phyloP scores from a whole-genome alignment of 2,888 invertebrate genomes.

The Anthrax anthrax region DNA sequence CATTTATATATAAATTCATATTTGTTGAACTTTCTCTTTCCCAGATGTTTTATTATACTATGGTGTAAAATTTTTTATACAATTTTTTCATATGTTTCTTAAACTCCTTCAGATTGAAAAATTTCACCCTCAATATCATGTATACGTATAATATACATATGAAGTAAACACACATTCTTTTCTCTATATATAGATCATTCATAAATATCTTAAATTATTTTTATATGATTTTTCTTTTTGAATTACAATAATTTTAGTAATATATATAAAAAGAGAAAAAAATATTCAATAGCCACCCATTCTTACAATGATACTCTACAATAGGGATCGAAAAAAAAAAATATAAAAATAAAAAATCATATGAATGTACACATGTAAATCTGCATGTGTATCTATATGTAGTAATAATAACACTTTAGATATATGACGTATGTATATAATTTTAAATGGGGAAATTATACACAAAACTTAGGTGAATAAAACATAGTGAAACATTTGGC shows the following conservation, averaged over 20 bases:
- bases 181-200: too few relatives aligned
- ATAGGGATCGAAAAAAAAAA: too few relatives aligned
- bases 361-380: too few relatives aligned
- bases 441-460: constrained; percentile 11
- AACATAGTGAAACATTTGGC: constrained; percentile 28
- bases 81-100: too few relatives aligned
- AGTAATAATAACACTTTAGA: too few relatives aligned
- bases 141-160: too few relatives aligned
- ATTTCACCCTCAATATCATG: not conserved
- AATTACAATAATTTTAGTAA: not conserved
- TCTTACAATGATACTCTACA: too few relatives aligned
- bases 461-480: constrained; percentile 13
- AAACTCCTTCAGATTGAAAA: too few relatives aligned
- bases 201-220: not conserved
- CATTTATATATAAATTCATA: not conserved
- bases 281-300: not conserved
- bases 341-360: too few relatives aligned
- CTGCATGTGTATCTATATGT: too few relatives aligned
- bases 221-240: not conserved
- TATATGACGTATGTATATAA: not conserved
- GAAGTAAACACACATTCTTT: too few relatives aligned
- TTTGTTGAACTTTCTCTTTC: not conserved
- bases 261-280: not conserved
- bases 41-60: not conserved
- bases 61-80: too few relatives aligned